Conservation (phyloP, 2,113 vertebrate genomes). For the Petroica traversi region DNA sequence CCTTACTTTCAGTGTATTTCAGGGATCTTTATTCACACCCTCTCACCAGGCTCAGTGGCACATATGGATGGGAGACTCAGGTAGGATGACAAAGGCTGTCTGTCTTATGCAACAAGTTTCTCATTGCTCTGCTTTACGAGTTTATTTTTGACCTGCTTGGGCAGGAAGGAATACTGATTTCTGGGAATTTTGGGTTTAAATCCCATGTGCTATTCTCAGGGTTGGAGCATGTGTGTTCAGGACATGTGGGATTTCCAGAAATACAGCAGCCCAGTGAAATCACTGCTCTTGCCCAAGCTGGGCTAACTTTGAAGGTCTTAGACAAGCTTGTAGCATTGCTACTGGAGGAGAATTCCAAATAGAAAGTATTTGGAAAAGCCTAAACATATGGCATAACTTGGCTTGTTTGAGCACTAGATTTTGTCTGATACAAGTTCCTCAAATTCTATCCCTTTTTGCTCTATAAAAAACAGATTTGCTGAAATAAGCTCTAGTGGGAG, state of each 20-base stretch:
- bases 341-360: not conserved
- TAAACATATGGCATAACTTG: not conserved
- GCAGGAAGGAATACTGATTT: not conserved
- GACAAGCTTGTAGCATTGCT: not conserved
- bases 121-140: not conserved
- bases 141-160: not conserved
- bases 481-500: not conserved
- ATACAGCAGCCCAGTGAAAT: not conserved
- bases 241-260: not conserved
- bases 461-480: not conserved
- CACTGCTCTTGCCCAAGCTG: not conserved
- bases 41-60: constrained; percentile 91
- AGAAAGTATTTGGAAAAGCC: not conserved
- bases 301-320: not conserved
- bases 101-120: not conserved
- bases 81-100: constrained; percentile 51
- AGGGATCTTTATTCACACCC: constrained; percentile 89
- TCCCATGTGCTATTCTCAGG: rapidly evolving
- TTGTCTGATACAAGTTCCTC: not conserved
- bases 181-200: not conserved
- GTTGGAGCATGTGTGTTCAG: not conserved
- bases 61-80: constrained; percentile 90
- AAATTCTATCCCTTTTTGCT: not conserved
- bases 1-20: constrained; percentile 83
- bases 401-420: not conserved